Conservation (phyloP, 1,140 invertebrate genomes). For the Sycobia sp. region DNA sequence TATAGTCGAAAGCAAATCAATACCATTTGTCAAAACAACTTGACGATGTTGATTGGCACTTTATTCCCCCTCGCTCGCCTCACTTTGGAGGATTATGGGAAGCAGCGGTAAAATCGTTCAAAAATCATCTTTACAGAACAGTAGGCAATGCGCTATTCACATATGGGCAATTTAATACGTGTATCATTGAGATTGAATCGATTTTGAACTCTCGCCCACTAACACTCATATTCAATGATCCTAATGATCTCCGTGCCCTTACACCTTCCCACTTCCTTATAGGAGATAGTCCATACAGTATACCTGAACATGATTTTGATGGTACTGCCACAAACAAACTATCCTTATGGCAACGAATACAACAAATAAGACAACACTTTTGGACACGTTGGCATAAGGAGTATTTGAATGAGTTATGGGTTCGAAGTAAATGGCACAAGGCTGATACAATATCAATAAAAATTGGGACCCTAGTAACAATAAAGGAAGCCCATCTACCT, state of each 20-base stretch:
- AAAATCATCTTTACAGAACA: neutral
- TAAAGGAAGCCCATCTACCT: neutral
- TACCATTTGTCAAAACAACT: neutral
- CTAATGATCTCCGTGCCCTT: no score
- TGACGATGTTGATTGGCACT: neutral
- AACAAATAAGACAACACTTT: no score
- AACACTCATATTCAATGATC: no score
- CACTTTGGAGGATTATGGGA: no score
- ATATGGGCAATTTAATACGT: slow-evolving; percentile 9
- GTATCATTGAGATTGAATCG: no score
- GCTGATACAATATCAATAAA: neutral
- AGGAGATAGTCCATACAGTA: neutral
- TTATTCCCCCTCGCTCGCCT: no score
- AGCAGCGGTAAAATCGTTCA: slow-evolving; percentile 6
- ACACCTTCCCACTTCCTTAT: no score
- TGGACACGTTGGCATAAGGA: no score
- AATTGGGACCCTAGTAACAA: neutral
- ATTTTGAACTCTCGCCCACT: no score
- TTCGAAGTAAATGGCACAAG: neutral
- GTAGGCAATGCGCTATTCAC: neutral
- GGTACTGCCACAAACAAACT: neutral
- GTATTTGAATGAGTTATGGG: no score
- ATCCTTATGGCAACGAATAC: slow-evolving; percentile 9
- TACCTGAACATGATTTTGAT: neutral
- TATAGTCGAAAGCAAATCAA: neutral